Base-by-base conservation (phyloP, 2,113 vertebrate genomes). In the Anarrhichthys ocellatus region DNA sequence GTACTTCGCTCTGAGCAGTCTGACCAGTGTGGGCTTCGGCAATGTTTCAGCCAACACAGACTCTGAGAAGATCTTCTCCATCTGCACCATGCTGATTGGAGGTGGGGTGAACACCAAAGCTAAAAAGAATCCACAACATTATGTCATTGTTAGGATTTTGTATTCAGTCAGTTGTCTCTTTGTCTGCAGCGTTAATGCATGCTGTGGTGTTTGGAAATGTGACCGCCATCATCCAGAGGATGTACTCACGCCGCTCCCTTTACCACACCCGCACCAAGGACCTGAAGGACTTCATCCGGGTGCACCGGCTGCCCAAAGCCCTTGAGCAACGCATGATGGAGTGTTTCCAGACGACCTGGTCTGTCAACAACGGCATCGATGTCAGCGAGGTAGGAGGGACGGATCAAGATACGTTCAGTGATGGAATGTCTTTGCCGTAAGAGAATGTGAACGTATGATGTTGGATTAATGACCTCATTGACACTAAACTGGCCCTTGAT, bases 1-100 rank as follows among this genome's bases (percentile, higher is more conserved):
- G 38, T 96, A 96, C 93, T 96, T 96, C n/a, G 95, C 96, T 56
- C 91, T 96, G 75, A 96, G 96, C 94, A 96, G 95, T 61, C 87
- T 96, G 82, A 96, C 95, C 82, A 96, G 96, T 5, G 96, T 96
- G 65, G 96, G 95, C 63, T 96, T 96, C 24, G 96, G 96, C 24
- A 96, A 96, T 4, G 95, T 96, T 11, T 96, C 96, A 0, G 96
- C 96, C 72, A 96, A 96, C 91, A 96, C 96, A 0, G 96, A 96
- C 92, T 94, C 95, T 0, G 96, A 96, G 90, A 96, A 96, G 91
- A 96, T 96, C 90, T 96, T 96, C 86, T 96, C 95, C 80, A 96
- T 96, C 72, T 96, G 95, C 91, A 96, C 96, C 81, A 96, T 96
- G 96, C 90, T 96, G 73, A 94, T 96, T 0, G 96, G 96, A 94